Base-by-base conservation (phyloP, 1,140 invertebrate species). In the Pseudomyrmex cubaensis region DNA sequence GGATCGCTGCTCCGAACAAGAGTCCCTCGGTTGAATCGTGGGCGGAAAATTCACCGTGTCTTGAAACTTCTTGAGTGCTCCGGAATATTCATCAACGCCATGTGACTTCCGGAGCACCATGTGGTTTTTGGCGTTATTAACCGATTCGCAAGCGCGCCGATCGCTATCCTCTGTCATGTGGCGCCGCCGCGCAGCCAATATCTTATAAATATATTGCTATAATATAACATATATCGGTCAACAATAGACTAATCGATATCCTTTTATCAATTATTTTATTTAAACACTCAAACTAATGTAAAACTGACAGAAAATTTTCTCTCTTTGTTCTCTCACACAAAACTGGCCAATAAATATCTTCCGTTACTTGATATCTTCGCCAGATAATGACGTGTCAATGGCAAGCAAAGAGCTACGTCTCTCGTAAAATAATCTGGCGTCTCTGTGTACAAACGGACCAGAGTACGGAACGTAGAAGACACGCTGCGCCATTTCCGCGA, bases 401-500 rank as follows among this genome's bases (percentile, higher is more conserved):
- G 12, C 35, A 25, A 62, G 35, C 25, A 10, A 62, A 63, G 12
- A 44, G 15, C 25, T 44, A 2, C 61, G 50, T 63, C 46, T 17
- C 2, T 35, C 46, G 7, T n/a, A 20, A 46, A 54, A 76, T 52
- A 82, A 70, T 54, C 22, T 56, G 78, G 35, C 59, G 25, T 10
- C 22, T 57, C 13, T 2, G 69, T 56, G n/a, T 20, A 66, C 44
- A 52, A 50, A 52, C 22, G 22, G 1, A 25, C 25, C 83, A 62
- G 77, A 54, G 67, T 64, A 74, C 61, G 77, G 67, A n/a, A 57
- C 78, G 63, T 77, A 64, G 59, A 77, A 66, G 75, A 85, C 64
- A 85, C 84, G 85, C 20, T 50, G 44, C 64, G 74, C 59, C 85
- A 74, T 87, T 86, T 87, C 73, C 74, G 54, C 77, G 44, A 77